Base-by-base conservation (phyloP, 2,113 vertebrate species). In the Noturus placidus region DNA sequence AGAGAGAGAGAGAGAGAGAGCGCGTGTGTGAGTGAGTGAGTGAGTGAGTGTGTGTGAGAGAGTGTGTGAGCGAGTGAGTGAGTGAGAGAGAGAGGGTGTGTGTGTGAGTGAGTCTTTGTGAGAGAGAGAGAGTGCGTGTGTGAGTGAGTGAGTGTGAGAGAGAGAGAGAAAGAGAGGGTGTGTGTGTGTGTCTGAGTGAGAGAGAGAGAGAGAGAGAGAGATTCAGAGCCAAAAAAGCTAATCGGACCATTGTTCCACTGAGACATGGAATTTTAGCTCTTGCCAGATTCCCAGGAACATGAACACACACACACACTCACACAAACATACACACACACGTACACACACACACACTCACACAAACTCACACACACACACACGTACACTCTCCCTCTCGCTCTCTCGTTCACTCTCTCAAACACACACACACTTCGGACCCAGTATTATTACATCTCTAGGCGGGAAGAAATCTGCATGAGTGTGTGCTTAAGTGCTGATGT, bases 241-340 rank as follows among this genome's bases (percentile, higher is more conserved):
- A 81, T 83, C 88, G 50, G 84, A 86, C 84, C 79, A 86, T 86
- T 74, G 85, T 85, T 89, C 88, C 50, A 30, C 81, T 81, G 88
- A 86, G 84, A 87, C 86, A 88, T n/a, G 65, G 82, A 89, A 89
- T 89, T 89, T 65, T 83, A 54, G 61, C 78, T 70, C 76, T 85
- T 89, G 88, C 85, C 88, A 89, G 88, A 87, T 87, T 87, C 88
- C 85, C 85, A 89, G 88, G 83, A 86, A 88, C 65, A 86, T 54
- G 54, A 30, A 42, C 56, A 52, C 84, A 38, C 70, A 72, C 70
- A 72, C 30, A 20, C 30, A 20, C 67, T 8, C 30, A 35, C 30
- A 35, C 67, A 35, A 30, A 35, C n/a, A 4, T 27, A 77, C 84
- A 72, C 59, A 87, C 85, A 86, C 42, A 78, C 46, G 54, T 46